Percentiles rank a stretch among this genome's conserved stretches.
Evolutionary conservation across 2,888 invertebrate species (phyloP).

Genomic region (Apotomis betuletana): DNA sequence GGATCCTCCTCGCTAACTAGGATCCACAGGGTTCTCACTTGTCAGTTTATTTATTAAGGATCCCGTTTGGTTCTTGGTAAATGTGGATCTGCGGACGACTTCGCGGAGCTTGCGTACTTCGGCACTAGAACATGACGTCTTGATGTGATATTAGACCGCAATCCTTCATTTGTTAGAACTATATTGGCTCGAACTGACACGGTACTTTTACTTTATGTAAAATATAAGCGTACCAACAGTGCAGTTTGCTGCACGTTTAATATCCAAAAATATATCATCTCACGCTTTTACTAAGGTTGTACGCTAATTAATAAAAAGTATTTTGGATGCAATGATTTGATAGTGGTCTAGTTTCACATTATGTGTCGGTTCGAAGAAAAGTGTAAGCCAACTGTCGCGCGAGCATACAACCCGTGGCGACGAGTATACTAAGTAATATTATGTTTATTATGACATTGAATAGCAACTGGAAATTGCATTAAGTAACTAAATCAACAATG

Average conservation of each 20-base stretch:
- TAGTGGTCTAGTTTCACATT: conserved; percentile 13
- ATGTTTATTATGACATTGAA: not conserved
- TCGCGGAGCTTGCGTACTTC: not conserved
- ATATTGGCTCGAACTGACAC: too few species aligned
- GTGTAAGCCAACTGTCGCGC: conserved; percentile 11
- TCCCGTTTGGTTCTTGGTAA: not conserved
- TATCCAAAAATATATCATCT: too few species aligned
- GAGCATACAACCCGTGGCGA: conserved; percentile 24
- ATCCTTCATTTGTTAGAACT: too few species aligned
- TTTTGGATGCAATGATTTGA: not conserved
- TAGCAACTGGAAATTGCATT: not conserved
- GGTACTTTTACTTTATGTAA: too few species aligned
- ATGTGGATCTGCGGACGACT: not conserved
- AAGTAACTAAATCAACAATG: not conserved
- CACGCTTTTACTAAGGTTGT: too few species aligned
- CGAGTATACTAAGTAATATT: not conserved
- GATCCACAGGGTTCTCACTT: not conserved
- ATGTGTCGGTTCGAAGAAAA: conserved; percentile 1
- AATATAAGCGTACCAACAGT: too few species aligned
- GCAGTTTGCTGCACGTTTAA: too few species aligned
- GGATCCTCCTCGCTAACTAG: not conserved
- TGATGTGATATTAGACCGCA: not conserved
- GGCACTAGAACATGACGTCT: not conserved
- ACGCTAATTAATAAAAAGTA: too few species aligned
- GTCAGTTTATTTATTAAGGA: not conserved